phyloP scores from a whole-genome alignment of 2,113 vertebrate species.

The Leuciscus idus region DNA sequence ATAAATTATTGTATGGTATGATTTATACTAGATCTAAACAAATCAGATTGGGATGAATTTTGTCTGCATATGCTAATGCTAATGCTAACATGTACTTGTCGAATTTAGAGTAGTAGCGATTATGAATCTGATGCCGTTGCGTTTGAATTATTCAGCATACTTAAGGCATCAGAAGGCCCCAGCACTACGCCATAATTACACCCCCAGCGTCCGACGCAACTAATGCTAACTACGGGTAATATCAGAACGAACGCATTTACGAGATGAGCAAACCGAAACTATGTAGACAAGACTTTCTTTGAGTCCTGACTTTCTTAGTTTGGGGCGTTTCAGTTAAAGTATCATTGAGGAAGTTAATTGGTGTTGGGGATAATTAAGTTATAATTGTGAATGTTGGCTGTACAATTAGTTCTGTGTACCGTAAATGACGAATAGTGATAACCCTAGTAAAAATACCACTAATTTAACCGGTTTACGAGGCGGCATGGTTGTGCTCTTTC shows the following conservation, averaged over 20 bases:
- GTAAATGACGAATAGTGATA: neutral
- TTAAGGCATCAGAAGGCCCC: constrained; percentile 20
- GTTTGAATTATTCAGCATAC: constrained; percentile 51
- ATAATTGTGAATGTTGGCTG: no score
- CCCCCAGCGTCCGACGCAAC: neutral
- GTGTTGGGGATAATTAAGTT: neutral
- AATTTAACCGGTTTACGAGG: neutral
- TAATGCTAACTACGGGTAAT: neutral
- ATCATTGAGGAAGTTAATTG: neutral
- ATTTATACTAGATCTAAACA: neutral
- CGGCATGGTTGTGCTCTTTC: neutral
- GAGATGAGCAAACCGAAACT: neutral
- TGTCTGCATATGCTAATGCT: neutral
- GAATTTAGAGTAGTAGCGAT: neutral
- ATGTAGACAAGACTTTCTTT: neutral
- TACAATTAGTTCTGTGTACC: neutral
- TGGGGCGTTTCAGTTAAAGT: neutral
- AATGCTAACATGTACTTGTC: neutral
- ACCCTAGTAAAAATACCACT: neutral
- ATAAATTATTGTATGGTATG: neutral
- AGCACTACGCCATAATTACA: constrained; percentile 24
- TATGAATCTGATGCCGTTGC: neutral
- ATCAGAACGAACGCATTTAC: neutral
- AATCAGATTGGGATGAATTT: neutral
- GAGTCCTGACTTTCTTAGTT: neutral